These are phyloP conservation scores for Heliconius congener DNA, from an alignment of 1,140 invertebrate species.

Conservation along the genomic window DNA sequence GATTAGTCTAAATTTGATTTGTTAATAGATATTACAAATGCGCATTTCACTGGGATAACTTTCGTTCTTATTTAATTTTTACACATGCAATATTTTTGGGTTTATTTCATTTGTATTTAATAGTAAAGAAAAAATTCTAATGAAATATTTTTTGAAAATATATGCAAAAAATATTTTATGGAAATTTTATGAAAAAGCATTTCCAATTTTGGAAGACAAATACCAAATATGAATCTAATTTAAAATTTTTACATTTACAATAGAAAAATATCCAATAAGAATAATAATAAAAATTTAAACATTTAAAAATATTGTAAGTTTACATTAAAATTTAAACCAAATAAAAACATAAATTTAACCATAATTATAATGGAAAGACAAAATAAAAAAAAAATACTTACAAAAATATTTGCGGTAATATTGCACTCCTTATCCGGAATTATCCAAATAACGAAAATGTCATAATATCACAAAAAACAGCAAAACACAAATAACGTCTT, in stretches of 20 bases:
- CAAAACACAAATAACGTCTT: slow-evolving; percentile 63
- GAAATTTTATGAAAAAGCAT: no score
- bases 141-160: no score
- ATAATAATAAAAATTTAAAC: not conserved
- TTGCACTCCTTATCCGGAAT: slow-evolving; percentile 73
- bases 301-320: no score
- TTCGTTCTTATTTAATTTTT: not conserved
- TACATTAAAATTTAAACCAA: not conserved
- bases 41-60: not conserved
- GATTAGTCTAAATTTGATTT: slow-evolving; percentile 16
- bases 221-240: no score
- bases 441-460: slow-evolving; percentile 77
- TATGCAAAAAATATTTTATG: no score
- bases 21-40: not conserved
- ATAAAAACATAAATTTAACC: not conserved
- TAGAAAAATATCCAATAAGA: not conserved
- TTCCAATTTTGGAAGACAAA: no score
- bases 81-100: not conserved
- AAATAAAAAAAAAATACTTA: slow-evolving; percentile 59
- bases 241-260: no score
- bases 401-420: slow-evolving; percentile 80
- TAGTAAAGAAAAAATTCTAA: no score
- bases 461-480: slow-evolving; percentile 72
- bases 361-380: no score
- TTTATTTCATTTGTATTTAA: not conserved